A percentile compares a stretch with the other conserved stretches of the same genome.
Evolutionary conservation across 2,113 vertebrate genomes (phyloP).

Genomic region (Tinamus guttatus): DNA sequence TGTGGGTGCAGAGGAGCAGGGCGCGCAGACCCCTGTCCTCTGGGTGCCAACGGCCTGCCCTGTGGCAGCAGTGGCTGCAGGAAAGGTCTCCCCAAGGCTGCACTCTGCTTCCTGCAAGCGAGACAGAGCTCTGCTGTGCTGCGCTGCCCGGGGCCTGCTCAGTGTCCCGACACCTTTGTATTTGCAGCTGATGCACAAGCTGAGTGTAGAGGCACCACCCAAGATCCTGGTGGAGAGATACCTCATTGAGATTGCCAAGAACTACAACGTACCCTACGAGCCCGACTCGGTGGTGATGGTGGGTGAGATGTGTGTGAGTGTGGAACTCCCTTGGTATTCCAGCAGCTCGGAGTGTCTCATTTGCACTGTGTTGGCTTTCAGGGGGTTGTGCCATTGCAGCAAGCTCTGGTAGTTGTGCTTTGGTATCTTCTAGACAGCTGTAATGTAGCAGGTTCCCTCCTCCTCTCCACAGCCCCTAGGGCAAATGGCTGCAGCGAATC

Average conservation of each 20-base stretch:
- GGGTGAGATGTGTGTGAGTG: slow-evolving; percentile 57
- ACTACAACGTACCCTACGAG: slow-evolving; percentile 97
- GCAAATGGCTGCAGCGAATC: not conserved
- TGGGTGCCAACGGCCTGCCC: not conserved
- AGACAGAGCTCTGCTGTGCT: not conserved
- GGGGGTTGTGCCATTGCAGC: not conserved
- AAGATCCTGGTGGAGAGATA: slow-evolving; percentile 98
- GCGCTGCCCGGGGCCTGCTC: accelerated
- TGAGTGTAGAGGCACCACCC: slow-evolving; percentile 94
- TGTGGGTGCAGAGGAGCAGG: not conserved
- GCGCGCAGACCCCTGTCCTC: not conserved
- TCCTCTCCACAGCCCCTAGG: accelerated
- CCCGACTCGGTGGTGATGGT: slow-evolving; percentile 96
- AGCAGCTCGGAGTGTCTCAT: not conserved
- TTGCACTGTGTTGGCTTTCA: not conserved
- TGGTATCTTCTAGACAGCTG: not conserved
- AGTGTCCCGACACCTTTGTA: not conserved
- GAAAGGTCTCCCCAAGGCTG: not conserved
- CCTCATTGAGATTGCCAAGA: slow-evolving; percentile 98
- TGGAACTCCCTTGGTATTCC: not conserved
- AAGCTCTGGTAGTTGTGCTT: not conserved
- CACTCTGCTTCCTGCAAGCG: accelerated
- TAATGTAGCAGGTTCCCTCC: not conserved
- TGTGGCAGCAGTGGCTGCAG: not conserved
- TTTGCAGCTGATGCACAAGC: slow-evolving; percentile 93